Conservation (phyloP, 2,797 vertebrate genomes). For the Hippocampus kuda region DNA sequence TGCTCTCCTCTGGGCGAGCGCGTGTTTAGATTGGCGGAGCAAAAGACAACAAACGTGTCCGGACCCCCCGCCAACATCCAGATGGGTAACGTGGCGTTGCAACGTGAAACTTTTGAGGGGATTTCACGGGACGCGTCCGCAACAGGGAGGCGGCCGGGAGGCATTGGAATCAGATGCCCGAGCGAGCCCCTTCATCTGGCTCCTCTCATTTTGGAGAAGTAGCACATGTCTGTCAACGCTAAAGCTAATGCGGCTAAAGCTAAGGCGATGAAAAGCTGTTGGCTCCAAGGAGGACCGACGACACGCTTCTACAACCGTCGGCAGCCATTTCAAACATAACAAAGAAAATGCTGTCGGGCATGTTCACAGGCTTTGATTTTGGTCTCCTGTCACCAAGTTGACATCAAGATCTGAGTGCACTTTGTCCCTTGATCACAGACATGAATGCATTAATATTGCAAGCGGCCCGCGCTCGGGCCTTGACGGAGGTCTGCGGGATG, state of each 20-base stretch:
- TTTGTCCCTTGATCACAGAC: neutral
- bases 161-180: no score
- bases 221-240: no score
- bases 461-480: neutral
- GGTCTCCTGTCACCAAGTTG: neutral
- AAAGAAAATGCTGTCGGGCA: neutral
- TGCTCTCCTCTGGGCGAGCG: conserved; percentile 44
- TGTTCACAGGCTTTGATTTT: neutral
- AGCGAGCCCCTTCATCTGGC: no score
- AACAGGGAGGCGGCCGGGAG: no score
- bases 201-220: no score
- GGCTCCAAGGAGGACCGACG: no score
- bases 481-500: neutral
- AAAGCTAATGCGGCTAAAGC: no score
- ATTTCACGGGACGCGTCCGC: neutral
- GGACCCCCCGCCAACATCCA: conserved; percentile 48
- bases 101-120: neutral
- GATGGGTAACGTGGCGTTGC: conserved; percentile 49
- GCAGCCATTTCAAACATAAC: neutral
- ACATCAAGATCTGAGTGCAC: neutral
- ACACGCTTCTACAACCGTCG: neutral
- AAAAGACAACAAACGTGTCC: conserved; percentile 52
- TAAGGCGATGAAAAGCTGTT: no score
- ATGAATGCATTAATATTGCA: neutral
- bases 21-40: conserved; percentile 65